These are phyloP conservation scores for Tachina lurida DNA, from an alignment of 2,888 invertebrate species.

Conservation along the genomic window DNA sequence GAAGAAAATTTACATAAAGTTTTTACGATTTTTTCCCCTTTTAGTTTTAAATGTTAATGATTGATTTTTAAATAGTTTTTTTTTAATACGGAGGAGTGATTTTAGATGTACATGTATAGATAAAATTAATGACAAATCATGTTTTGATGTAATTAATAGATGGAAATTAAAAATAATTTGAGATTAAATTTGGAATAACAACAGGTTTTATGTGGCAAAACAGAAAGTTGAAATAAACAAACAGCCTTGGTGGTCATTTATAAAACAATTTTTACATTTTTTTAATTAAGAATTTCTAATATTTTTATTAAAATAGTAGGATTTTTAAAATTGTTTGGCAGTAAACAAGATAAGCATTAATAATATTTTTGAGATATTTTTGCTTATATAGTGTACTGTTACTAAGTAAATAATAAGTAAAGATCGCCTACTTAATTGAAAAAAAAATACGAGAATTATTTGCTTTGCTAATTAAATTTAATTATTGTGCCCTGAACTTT, in stretches of 20 bases:
- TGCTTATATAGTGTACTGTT: too few relatives aligned
- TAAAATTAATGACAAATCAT: conserved; percentile 9
- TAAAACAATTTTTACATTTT: background rate
- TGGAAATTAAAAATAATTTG: conserved; percentile 18
- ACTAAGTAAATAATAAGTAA: too few relatives aligned
- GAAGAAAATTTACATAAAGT: conserved; percentile 49
- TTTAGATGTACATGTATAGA: background rate
- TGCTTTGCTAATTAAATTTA: too few relatives aligned
- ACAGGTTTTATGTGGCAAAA: background rate
- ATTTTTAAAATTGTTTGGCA: too few relatives aligned
- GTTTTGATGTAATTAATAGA: conserved; percentile 26
- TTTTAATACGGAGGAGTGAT: conserved; percentile 5
- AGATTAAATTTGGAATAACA: background rate
- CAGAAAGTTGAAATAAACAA: background rate
- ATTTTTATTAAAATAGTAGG: background rate
- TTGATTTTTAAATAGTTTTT: conserved; percentile 4
- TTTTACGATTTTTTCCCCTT: background rate
- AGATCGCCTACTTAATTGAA: too few relatives aligned
- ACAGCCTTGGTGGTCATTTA: background rate
- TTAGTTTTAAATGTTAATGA: conserved; percentile 7
- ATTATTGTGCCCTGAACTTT: too few relatives aligned
- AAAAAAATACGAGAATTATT: too few relatives aligned
- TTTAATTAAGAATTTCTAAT: background rate
- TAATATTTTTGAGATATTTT: too few relatives aligned
- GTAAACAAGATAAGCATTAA: too few relatives aligned